Conservation (phyloP, 2,888 invertebrate species). For the Parapristionchus giblindavisi region DNA sequence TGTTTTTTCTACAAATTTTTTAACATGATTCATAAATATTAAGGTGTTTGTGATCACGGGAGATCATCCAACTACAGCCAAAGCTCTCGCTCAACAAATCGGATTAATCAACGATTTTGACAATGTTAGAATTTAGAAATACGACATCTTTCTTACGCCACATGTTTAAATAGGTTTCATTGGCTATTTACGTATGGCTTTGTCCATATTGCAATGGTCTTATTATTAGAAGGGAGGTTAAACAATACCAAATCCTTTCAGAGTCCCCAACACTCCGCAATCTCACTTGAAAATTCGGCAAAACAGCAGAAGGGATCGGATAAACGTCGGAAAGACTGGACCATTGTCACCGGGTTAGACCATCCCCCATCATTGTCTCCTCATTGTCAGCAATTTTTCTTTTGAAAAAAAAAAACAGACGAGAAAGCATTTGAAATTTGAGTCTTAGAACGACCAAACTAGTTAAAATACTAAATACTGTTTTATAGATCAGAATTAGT, state of each 20-base stretch:
- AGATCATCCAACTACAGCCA: slow-evolving; percentile 67
- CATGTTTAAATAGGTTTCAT: too few species aligned
- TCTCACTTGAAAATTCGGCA: neutral
- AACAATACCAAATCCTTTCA: neutral
- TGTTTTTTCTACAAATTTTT: neutral
- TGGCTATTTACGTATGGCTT: too few species aligned
- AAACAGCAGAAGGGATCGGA: neutral
- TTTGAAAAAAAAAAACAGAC: too few species aligned
- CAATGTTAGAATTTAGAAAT: neutral
- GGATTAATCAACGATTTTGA: slow-evolving; percentile 53
- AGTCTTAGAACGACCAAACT: too few species aligned
- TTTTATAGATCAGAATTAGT: slow-evolving; percentile 40
- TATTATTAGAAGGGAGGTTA: neutral
- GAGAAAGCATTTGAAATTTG: too few species aligned
- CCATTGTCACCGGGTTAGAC: slow-evolving; percentile 10
- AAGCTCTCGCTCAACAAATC: slow-evolving; percentile 65
- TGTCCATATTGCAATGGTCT: too few species aligned
- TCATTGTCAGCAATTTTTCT: too few species aligned
- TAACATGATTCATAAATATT: neutral
- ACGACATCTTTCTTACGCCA: too few species aligned
- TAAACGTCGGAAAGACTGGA: slow-evolving; percentile 25
- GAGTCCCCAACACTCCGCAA: neutral
- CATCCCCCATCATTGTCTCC: too few species aligned
- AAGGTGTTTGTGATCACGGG: slow-evolving; percentile 62
- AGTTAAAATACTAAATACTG: neutral